Conservation (phyloP, 2,888 invertebrate species). For the Ophonus ardosiacus region DNA sequence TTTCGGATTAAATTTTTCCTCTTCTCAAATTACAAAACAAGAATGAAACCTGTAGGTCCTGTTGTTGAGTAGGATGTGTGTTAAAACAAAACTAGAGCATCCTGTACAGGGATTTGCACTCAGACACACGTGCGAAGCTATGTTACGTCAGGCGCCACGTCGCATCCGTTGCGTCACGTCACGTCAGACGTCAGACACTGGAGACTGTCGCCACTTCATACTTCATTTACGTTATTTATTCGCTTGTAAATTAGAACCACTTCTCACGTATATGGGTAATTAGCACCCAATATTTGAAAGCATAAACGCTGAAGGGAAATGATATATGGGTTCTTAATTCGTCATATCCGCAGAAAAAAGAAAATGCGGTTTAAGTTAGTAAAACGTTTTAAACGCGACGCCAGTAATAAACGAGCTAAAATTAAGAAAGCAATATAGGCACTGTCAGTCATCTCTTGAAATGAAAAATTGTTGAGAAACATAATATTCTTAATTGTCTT, state of each 20-base stretch:
- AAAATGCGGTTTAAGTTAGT: background rate
- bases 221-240: slow-evolving; percentile 57
- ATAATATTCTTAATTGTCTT: too few relatives aligned
- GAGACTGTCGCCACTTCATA: slow-evolving; percentile 39
- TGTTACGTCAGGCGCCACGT: slow-evolving; percentile 46
- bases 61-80: background rate
- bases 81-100: background rate
- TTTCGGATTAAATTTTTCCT: background rate
- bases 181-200: slow-evolving; percentile 21
- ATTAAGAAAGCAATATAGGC: too few relatives aligned
- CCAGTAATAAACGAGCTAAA: background rate
- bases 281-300: background rate
- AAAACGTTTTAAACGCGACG: background rate
- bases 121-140: slow-evolving; percentile 34
- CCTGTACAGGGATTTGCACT: slow-evolving; percentile 29
- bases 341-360: background rate
- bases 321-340: background rate
- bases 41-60: background rate
- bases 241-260: slow-evolving; percentile 35
- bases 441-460: too few relatives aligned
- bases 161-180: slow-evolving; percentile 47
- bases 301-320: background rate
- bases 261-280: slow-evolving; percentile 49
- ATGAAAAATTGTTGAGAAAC: too few relatives aligned
- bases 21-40: background rate